Evolutionary conservation across 2,888 invertebrate species (phyloP).

Genomic region (Dryocosmus kuriphilus): DNA sequence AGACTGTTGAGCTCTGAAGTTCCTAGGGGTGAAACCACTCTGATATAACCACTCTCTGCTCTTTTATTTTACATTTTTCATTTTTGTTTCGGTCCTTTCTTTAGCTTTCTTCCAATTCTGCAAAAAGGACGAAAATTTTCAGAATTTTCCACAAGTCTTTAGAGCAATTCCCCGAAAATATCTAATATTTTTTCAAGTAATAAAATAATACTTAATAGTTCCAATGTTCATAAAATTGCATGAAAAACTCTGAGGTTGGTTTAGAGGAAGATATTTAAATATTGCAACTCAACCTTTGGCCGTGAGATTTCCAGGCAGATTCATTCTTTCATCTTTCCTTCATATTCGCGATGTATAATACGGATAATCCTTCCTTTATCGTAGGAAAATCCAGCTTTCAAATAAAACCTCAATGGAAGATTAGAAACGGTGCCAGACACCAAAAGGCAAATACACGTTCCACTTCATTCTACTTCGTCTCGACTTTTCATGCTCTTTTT

Average conservation of each 20-base stretch:
- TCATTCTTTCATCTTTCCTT: constrained; percentile 21
- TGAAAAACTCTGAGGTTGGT: not conserved
- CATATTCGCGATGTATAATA: constrained; percentile 39
- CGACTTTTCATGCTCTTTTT: constrained; percentile 18
- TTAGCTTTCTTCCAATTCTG: not conserved
- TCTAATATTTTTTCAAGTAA: no score
- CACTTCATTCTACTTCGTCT: constrained; percentile 30
- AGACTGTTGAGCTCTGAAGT: constrained; percentile 12
- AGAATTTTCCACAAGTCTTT: no score
- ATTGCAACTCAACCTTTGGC: not conserved
- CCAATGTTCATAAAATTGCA: no score
- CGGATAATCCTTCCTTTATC: constrained; percentile 43
- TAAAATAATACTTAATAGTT: no score
- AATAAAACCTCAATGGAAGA: constrained; percentile 40
- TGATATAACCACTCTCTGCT: not conserved
- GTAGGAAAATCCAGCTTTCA: constrained; percentile 43
- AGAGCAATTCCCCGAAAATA: no score
- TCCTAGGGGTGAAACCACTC: constrained; percentile 25
- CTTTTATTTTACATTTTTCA: not conserved
- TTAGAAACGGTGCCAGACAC: constrained; percentile 39
- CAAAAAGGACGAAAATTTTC: no score
- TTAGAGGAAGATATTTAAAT: not conserved
- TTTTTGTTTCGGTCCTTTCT: not conserved
- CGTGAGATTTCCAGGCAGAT: not conserved
- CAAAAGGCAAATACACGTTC: constrained; percentile 33